These are phyloP conservation scores for Gymnothorax javanicus DNA, from an alignment of 2,797 vertebrate species.

Conservation along the genomic window DNA sequence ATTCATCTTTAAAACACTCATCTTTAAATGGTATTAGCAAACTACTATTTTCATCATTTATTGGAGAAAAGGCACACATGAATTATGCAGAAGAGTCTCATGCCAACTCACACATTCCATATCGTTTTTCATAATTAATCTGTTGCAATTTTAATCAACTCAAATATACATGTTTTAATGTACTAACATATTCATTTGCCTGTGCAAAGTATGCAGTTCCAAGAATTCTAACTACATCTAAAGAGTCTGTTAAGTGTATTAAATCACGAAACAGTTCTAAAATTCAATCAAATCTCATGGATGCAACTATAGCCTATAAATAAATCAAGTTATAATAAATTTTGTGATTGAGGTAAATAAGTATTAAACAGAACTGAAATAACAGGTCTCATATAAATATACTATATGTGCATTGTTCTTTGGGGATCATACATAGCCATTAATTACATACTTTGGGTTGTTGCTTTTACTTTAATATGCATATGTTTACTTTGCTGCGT, in stretches of 20 bases:
- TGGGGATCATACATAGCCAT: background rate
- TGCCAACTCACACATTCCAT: constrained; percentile 39
- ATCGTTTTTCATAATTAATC: constrained; percentile 31
- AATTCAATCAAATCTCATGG: background rate
- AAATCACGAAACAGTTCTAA: background rate
- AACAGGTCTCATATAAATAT: background rate
- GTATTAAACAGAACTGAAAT: constrained; percentile 25
- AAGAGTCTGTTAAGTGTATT: constrained; percentile 5
- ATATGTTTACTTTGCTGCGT: constrained; percentile 30
- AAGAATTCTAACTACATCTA: constrained; percentile 7
- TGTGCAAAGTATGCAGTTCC: constrained; percentile 12
- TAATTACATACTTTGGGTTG: background rate
- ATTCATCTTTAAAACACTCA: background rate
- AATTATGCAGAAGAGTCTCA: constrained; percentile 28
- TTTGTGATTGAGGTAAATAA: constrained; percentile 23
- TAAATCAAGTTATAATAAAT: constrained; percentile 5
- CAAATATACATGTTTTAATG: constrained; percentile 4
- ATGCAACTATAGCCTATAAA: background rate
- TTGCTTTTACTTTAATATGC: background rate
- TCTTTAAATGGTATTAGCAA: constrained; percentile 27
- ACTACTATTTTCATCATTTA: background rate
- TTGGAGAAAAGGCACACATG: constrained; percentile 29
- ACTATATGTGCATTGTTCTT: background rate
- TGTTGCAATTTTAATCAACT: constrained; percentile 6
- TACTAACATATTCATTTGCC: constrained; percentile 27